phyloP scores from a whole-genome alignment of 1,140 invertebrate genomes.

The Cherax quadricarinatus region DNA sequence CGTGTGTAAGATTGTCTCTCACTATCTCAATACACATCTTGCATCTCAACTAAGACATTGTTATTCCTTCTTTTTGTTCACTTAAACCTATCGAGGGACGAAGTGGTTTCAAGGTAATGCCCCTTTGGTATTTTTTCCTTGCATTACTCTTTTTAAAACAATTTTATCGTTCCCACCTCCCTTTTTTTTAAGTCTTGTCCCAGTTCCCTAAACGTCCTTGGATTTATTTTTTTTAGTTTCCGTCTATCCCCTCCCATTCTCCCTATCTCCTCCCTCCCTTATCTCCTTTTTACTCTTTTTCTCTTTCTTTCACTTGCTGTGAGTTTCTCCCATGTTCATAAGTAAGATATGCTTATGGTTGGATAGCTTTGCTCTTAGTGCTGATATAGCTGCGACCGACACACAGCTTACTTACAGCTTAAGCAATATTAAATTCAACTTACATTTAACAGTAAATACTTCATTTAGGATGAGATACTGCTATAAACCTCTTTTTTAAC shows the following conservation, averaged over 20 bases:
- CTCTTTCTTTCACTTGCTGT: background rate
- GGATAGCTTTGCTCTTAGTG: background rate
- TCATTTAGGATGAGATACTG: background rate
- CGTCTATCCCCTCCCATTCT: background rate
- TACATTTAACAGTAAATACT: background rate
- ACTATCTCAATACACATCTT: conserved; percentile 14
- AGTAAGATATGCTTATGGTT: background rate
- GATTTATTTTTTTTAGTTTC: background rate
- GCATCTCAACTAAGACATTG: conserved; percentile 41
- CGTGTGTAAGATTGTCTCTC: conserved; percentile 1
- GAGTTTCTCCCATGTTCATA: background rate
- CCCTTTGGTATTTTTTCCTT: conserved; percentile 40
- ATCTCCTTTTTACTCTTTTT: background rate
- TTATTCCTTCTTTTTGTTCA: conserved; percentile 35
- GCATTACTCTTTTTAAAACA: conserved; percentile 1
- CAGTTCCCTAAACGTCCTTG: background rate
- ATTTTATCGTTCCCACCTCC: background rate
- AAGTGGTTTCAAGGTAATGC: conserved; percentile 53
- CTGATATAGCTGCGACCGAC: background rate
- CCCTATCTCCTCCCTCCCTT: background rate
- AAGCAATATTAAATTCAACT: no score
- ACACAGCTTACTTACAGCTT: background rate
- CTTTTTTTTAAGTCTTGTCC: background rate
- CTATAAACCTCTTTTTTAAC: background rate
- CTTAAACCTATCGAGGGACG: conserved; percentile 43